phyloP scores from a whole-genome alignment of 1,140 invertebrate species.

The Neuroterus valhalla region DNA sequence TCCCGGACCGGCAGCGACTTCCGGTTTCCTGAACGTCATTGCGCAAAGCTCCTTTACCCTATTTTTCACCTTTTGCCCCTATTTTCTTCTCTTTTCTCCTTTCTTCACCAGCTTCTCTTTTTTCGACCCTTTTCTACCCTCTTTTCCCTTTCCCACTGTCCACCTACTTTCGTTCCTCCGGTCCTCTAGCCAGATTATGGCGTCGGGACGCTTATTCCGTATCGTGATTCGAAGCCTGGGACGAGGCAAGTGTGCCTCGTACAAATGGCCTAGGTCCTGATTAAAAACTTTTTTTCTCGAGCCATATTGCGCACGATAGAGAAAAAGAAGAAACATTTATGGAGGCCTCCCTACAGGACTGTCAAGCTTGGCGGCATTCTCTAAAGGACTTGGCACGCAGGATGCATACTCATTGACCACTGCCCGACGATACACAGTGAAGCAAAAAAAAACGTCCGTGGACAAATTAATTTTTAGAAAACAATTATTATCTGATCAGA shows the following conservation, averaged over 20 bases:
- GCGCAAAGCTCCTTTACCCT: slow-evolving; percentile 5
- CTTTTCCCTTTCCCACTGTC: not conserved
- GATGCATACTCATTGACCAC: not conserved
- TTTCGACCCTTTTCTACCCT: too few species aligned
- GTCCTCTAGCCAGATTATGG: slow-evolving; percentile 44
- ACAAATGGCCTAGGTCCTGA: slow-evolving; percentile 50
- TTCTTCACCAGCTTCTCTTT: not conserved
- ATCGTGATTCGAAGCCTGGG: slow-evolving; percentile 47
- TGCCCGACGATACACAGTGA: too few species aligned
- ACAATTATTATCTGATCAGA: too few species aligned
- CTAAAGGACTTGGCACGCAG: slow-evolving; percentile 12
- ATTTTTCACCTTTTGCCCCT: slow-evolving; percentile 4
- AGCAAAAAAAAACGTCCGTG: too few species aligned
- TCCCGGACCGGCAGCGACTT: not conserved
- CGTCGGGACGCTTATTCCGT: slow-evolving; percentile 51
- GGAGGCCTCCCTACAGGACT: not conserved
- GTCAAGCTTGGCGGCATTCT: not conserved
- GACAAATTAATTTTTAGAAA: too few species aligned
- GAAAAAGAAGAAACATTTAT: not conserved
- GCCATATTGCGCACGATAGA: not conserved
- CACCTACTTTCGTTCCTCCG: not conserved
- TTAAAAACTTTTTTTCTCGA: slow-evolving; percentile 52
- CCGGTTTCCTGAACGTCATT: not conserved
- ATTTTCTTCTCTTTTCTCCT: not conserved
- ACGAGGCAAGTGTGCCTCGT: slow-evolving; percentile 26